Percentiles rank a stretch among this genome's conserved stretches.
Conservation (phyloP, 2,113 vertebrate species). For the Rhea pennata region DNA sequence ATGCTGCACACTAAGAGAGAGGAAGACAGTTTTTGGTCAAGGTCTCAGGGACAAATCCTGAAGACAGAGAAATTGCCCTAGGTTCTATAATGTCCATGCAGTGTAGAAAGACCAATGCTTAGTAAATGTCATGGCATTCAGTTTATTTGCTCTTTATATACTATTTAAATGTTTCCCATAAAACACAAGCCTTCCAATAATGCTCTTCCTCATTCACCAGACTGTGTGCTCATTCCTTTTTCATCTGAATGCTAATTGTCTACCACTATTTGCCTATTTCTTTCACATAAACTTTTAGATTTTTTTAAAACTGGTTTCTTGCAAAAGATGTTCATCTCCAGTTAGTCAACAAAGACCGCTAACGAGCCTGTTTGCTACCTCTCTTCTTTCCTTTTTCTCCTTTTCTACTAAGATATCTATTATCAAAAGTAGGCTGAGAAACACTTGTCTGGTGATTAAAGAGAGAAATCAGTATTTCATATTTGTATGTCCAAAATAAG, state of each 20-base stretch:
- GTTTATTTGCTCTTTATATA: slow-evolving; percentile 33
- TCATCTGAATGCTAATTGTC: not conserved
- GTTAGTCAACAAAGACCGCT: not conserved
- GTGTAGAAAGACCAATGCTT: not conserved
- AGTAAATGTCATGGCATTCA: slow-evolving; percentile 16
- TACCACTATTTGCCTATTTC: not conserved
- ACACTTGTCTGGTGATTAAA: not conserved
- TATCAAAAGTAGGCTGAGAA: not conserved
- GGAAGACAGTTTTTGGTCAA: slow-evolving; percentile 54
- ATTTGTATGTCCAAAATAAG: not conserved
- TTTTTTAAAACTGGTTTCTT: not conserved
- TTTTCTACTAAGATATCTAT: not conserved
- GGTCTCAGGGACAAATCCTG: slow-evolving; percentile 51
- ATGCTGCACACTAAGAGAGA: slow-evolving; percentile 14
- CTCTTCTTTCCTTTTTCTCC: not conserved
- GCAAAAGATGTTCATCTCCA: not conserved
- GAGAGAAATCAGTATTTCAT: not conserved
- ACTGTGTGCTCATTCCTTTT: not conserved
- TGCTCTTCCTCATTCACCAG: not conserved
- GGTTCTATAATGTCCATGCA: not conserved
- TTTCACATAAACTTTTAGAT: not conserved
- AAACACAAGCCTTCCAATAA: not conserved
- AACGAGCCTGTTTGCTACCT: not conserved
- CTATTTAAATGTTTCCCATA: slow-evolving; percentile 25
- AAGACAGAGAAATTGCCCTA: not conserved